Percentiles rank a stretch among this genome's conserved stretches.
These are phyloP conservation scores for Tachina lurida DNA, from an alignment of 2,888 invertebrate genomes.

Conservation along the genomic window DNA sequence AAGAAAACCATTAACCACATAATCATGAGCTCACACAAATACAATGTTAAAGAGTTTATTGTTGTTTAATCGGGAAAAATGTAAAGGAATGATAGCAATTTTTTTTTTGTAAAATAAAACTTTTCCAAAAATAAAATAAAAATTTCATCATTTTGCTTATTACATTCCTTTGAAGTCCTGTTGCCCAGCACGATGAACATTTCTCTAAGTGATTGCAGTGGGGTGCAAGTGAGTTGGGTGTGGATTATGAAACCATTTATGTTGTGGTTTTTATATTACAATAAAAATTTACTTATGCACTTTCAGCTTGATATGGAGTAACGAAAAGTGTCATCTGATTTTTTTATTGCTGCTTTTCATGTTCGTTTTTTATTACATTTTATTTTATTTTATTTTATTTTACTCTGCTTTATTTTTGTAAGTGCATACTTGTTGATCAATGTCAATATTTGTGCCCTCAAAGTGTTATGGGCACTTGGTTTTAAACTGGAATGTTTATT, in stretches of 20 bases:
- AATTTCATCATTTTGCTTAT: not conserved
- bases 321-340: constrained; percentile 60
- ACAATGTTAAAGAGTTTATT: constrained; percentile 1
- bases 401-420: constrained; percentile 8
- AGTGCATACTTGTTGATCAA: constrained; percentile 49
- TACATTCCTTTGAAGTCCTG: constrained; percentile 14
- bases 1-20: not conserved
- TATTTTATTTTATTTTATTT: constrained; percentile 4
- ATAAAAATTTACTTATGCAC: constrained; percentile 27
- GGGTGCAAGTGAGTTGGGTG: not conserved
- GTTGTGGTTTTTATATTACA: constrained; percentile 32
- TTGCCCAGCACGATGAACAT: not conserved
- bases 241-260: constrained; percentile 42
- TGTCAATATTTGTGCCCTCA: constrained; percentile 63
- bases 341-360: constrained; percentile 50
- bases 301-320: constrained; percentile 13
- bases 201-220: not conserved
- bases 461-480: constrained; percentile 34
- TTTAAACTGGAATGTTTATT: not conserved
- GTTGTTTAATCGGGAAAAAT: not conserved
- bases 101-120: not conserved
- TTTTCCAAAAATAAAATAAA: too few species aligned
- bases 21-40: not conserved
- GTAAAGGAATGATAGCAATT: not conserved
- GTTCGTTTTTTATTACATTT: constrained; percentile 14